phyloP scores from a whole-genome alignment of 2,113 vertebrate genomes.

The Alosa alosa region DNA sequence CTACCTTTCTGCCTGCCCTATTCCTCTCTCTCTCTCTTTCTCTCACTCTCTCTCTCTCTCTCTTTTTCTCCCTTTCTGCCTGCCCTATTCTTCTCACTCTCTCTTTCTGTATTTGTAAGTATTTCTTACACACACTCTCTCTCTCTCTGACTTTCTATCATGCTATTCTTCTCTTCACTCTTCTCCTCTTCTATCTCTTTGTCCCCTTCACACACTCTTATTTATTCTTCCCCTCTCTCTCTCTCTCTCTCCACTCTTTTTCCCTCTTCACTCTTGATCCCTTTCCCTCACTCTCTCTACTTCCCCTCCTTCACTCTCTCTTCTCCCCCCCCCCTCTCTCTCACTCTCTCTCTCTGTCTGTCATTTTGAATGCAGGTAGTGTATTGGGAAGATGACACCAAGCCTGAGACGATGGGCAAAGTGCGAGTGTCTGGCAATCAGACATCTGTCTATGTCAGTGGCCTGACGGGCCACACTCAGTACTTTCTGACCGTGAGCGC shows the following conservation, averaged over 20 bases:
- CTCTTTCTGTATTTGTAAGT: too few species aligned
- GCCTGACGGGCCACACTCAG: slow-evolving; percentile 79
- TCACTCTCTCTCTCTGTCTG: not conserved
- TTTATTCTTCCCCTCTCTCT: too few species aligned
- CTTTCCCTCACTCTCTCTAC: not conserved
- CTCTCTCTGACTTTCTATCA: not conserved
- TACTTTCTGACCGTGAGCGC: slow-evolving; percentile 88
- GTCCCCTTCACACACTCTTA: too few species aligned
- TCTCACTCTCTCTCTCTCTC: too few species aligned
- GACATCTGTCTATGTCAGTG: slow-evolving; percentile 79
- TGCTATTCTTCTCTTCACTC: not conserved
- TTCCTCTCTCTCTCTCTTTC: too few species aligned
- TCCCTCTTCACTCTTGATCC: not conserved
- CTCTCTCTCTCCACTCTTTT: not conserved
- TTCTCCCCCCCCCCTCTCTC: not conserved
- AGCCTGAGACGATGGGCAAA: slow-evolving; percentile 84
- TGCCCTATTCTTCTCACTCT: too few species aligned
- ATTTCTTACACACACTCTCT: not conserved
- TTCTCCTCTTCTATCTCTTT: too few species aligned
- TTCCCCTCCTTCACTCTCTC: not conserved
- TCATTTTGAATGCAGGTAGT: slow-evolving; percentile 71
- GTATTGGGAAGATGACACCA: slow-evolving; percentile 88
- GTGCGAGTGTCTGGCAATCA: slow-evolving; percentile 83
- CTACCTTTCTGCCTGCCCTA: not conserved
- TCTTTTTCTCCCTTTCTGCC: not conserved